These are phyloP conservation scores for Hydrozoanthus gracilis DNA, from an alignment of 92 coral and sea anemone species.

Conservation along the genomic window DNA sequence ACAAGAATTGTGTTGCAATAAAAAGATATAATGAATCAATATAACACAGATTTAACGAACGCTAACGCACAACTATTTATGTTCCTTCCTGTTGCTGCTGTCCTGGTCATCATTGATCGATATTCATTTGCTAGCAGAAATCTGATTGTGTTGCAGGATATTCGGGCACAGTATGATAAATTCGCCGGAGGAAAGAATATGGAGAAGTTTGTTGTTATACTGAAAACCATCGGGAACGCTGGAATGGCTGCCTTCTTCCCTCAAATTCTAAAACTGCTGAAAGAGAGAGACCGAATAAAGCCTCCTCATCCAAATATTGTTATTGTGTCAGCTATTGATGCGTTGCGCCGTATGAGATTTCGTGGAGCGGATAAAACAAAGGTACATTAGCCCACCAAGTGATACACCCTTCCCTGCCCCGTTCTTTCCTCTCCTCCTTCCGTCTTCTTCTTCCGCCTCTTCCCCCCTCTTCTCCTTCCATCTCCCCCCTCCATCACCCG, in stretches of 20 bases:
- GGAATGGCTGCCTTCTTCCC: slow-evolving; percentile 51
- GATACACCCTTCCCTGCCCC: not conserved
- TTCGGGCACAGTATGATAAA: slow-evolving; percentile 39
- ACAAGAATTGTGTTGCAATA: no score
- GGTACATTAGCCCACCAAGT: slow-evolving; percentile 24
- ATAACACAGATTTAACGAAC: no score
- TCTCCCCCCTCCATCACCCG: no score
- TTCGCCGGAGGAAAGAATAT: slow-evolving; percentile 40
- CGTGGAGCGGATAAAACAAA: not conserved
- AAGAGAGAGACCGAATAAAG: slow-evolving; percentile 42
- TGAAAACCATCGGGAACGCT: slow-evolving; percentile 66
- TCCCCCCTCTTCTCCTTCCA: no score
- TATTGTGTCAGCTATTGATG: slow-evolving; percentile 66
- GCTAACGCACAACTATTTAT: no score
- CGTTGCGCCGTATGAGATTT: slow-evolving; percentile 58
- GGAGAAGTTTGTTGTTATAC: slow-evolving; percentile 63
- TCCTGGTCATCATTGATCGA: not conserved
- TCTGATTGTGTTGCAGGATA: not conserved
- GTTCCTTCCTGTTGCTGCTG: not conserved
- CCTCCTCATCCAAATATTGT: slow-evolving; percentile 52
- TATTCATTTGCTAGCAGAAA: not conserved
- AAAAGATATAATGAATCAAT: no score
- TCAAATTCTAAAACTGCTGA: slow-evolving; percentile 33
- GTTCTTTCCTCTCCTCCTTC: no score
- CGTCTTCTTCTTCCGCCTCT: no score